Base-by-base conservation (phyloP, 2,113 vertebrate species). In the Panurus biarmicus region DNA sequence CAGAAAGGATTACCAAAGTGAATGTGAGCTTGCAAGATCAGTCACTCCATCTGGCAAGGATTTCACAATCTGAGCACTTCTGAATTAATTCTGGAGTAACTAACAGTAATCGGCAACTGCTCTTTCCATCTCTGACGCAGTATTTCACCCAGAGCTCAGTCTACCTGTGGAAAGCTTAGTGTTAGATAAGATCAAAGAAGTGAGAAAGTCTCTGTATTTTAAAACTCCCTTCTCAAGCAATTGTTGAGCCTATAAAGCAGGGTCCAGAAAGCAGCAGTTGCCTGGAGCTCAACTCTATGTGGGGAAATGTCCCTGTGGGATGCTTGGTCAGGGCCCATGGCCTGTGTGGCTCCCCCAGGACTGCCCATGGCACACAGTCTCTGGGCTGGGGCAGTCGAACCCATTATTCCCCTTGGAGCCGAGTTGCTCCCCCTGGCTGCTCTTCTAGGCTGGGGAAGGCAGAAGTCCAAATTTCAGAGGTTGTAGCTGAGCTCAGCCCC, bases 71-170 rank as follows among this genome's bases (percentile, higher is more conserved):
- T 56, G 31, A 73, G 51, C 26, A 16, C 1, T 5, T 91, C 58
- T 83, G 58, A 54, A 85, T 87, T 80, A 44, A 80, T 62, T 93
- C 81, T 94, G 89, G 67, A 93, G 87, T 73, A 83, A 85, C 70
- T 90, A 72, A 89, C 85, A 60, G 85, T 89, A 95, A 93, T 26
- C 2, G 0, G 74, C 67, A 87, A 54, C 78, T 73, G 71, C 78
- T 93, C 81, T 95, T 94, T 77, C 87, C 67, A 36, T 51, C 89
- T 95, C 54, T 96, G 96, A 96, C 4, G 64, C 87, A 94, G 74
- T 78, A 85, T 72, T 94, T 94, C 78, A 80, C 58, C 36, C 91
- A 48, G 65, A 62, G 42, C 71, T 89, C 42, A 47, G 10, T 72
- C 66, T 82, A 47, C 71, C 74, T 89, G 47, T 62, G 93, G 74